Conservation (phyloP, 2,888 invertebrate genomes). For the Trimorus sp. region DNA sequence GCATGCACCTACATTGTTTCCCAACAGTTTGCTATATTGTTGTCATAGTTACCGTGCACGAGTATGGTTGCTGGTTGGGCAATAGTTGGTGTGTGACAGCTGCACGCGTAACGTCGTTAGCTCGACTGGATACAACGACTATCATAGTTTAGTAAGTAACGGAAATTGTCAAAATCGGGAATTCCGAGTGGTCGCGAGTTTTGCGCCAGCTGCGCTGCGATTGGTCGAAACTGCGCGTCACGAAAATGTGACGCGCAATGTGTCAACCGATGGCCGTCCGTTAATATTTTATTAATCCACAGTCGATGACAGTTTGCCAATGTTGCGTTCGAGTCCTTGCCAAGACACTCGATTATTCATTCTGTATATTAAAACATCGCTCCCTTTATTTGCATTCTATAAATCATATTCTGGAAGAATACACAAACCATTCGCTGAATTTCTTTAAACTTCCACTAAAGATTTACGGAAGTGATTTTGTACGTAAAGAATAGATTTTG, state of each 20-base stretch:
- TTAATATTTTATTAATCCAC: constrained; percentile 25
- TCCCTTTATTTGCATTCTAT: too few species aligned
- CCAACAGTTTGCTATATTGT: constrained; percentile 72
- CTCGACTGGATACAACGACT: constrained; percentile 25
- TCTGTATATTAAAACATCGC: too few species aligned
- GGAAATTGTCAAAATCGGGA: not conserved
- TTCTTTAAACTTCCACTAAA: too few species aligned
- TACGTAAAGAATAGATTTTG: too few species aligned
- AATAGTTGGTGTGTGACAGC: constrained; percentile 75
- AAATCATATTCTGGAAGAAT: too few species aligned
- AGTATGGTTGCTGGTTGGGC: constrained; percentile 72
- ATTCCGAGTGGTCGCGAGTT: not conserved
- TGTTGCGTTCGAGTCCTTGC: not conserved
- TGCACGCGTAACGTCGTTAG: constrained; percentile 64
- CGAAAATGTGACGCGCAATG: not conserved
- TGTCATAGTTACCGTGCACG: constrained; percentile 72
- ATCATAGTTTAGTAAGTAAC: constrained; percentile 27
- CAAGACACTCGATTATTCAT: too few species aligned
- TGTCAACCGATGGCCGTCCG: not conserved
- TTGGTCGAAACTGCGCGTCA: too few species aligned
- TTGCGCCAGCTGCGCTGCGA: too few species aligned
- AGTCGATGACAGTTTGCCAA: constrained; percentile 17
- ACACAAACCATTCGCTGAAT: too few species aligned
- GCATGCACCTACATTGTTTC: constrained; percentile 16
- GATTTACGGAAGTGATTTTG: too few species aligned